Base-by-base conservation (phyloP, 1,140 invertebrate species). In the Drosophila kanapiae region DNA sequence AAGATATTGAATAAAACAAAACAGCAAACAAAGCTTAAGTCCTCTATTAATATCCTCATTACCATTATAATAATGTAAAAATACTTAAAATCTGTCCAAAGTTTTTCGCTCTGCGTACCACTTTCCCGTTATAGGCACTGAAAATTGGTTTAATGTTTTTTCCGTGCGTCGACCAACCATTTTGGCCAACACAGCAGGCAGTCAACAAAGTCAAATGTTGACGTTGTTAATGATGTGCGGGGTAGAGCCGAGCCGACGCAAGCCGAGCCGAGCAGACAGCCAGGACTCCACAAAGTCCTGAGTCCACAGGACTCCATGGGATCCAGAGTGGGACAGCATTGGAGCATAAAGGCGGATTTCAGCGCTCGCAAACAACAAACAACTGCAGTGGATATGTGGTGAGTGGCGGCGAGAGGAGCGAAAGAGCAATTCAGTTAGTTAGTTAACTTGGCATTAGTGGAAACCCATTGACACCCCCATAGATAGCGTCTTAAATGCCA, bases 191-290 rank as follows among this genome's bases (percentile, higher is more conserved):
- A 76, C 80, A 85, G 64, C 64, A 75, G 74, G 65, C 79, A 78
- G 80, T 88, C 84, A 83, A 72, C 83, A 86, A 82, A 86, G 83
- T 86, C 83, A 87, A 86, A 87, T 86, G 84, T 86, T 87, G 83
- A 87, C 83, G 80, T 87, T 86, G 83, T 86, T 86, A 86, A 86
- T 86, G 83, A 86, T 86, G 83, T 87, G 80, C 76, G 75, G 75
- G 62, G 70, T 48, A 33, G 62, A 58, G 45, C 42, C 35, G 45
- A 47, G 43, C 35, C 57, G 18, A 56, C 6, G 14, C 38, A 3
- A 23, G 43, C 35, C 6, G 33, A 37, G 11, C 16, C 6, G 29
- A 35, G 57, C 29, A 62, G 57, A 62, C 31, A 43, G 27, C 33
- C 14, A 23, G 35, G 38, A 43, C 38, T 42, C 27, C 31, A 38